phyloP scores from a whole-genome alignment of 2,113 vertebrate genomes.

The Stegostoma tigrinum region DNA sequence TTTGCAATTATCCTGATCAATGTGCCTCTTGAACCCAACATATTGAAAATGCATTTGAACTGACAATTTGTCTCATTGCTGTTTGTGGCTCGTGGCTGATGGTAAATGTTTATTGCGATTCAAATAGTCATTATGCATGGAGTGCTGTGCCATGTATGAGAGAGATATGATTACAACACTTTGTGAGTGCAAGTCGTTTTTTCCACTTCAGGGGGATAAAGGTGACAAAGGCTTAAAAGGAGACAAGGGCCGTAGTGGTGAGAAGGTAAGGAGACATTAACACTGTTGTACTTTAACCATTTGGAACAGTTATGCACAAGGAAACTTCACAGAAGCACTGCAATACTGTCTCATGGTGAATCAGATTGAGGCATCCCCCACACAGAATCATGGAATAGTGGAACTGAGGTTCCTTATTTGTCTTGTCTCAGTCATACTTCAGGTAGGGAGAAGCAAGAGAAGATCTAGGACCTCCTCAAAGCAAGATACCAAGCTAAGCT shows the following conservation, averaged over 20 bases:
- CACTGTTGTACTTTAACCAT: background rate
- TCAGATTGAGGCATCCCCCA: background rate
- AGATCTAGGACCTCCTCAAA: background rate
- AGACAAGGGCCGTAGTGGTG: slow-evolving; percentile 61
- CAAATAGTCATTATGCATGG: background rate
- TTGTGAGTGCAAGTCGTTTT: background rate
- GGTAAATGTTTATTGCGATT: background rate
- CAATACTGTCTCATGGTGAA: background rate
- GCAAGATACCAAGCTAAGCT: background rate
- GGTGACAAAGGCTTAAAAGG: slow-evolving; percentile 65
- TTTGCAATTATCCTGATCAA: background rate
- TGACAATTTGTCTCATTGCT: background rate
- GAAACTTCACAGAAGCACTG: background rate
- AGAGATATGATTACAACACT: background rate
- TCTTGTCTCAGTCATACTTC: background rate
- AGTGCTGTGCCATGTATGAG: background rate
- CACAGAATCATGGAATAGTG: background rate
- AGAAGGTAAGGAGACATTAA: slow-evolving; percentile 57
- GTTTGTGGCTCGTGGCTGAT: background rate
- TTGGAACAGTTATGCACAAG: background rate
- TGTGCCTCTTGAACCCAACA: background rate
- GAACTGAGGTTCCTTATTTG: background rate
- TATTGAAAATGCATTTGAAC: background rate
- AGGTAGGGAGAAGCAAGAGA: background rate
- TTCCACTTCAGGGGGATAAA: slow-evolving; percentile 56